Evolutionary conservation across 2,113 vertebrate species (phyloP).

Genomic region (Urocynchramus pylzowi): DNA sequence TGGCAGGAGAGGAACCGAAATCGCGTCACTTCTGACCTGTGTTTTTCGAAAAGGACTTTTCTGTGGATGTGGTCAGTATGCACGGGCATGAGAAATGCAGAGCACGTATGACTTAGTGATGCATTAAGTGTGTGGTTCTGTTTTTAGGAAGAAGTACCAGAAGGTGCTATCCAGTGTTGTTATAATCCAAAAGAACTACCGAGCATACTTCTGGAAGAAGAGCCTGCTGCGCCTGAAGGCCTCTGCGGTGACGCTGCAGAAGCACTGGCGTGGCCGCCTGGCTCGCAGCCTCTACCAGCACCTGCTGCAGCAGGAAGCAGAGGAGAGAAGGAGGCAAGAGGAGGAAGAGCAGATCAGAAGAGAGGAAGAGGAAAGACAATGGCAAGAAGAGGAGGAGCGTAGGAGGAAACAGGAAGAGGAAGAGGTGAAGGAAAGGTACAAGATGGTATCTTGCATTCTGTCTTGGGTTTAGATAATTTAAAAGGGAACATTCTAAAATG

Average conservation of each 20-base stretch:
- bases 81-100: neutral
- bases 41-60: neutral
- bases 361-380: constrained; percentile 70
- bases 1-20: neutral
- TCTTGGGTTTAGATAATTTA: neutral
- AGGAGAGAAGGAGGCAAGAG: constrained; percentile 64
- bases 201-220: constrained; percentile 83
- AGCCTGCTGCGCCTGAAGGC: constrained; percentile 76
- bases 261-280: constrained; percentile 80
- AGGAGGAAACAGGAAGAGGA: constrained; percentile 64
- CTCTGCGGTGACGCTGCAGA: constrained; percentile 82
- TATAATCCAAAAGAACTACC: constrained; percentile 89
- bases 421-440: constrained; percentile 68
- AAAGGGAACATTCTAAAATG: neutral
- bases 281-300: constrained; percentile 75
- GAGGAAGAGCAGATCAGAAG: constrained; percentile 61
- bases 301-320: constrained; percentile 77
- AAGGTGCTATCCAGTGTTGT: constrained; percentile 78
- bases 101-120: fast-evolving
- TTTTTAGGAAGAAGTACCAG: constrained; percentile 83
- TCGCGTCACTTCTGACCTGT: neutral
- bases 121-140: neutral
- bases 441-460: neutral
- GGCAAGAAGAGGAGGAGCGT: constrained; percentile 59
- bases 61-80: neutral